phyloP scores from a whole-genome alignment of 2,888 invertebrate species.

The Pyrrhosoma nymphula region DNA sequence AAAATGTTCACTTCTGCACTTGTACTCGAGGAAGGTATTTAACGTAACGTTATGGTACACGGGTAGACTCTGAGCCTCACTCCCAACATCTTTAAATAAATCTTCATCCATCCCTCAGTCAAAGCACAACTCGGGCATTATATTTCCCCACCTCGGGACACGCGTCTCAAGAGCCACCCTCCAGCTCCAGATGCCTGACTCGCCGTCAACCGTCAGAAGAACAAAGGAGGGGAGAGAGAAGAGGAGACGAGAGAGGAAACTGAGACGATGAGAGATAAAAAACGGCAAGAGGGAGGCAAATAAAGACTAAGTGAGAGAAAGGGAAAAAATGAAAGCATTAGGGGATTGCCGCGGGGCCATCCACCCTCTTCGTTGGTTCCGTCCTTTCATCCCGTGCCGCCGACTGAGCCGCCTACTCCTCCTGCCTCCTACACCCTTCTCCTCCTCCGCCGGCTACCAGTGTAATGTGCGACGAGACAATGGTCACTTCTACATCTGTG shows the following conservation, averaged over 20 bases:
- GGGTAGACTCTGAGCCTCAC: too few species aligned
- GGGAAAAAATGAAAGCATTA: background rate
- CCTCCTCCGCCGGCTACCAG: background rate
- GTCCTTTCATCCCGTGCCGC: background rate
- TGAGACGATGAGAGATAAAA: conserved; percentile 23
- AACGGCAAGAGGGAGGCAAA: background rate
- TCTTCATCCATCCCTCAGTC: too few species aligned
- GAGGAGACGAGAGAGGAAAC: background rate
- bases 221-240: background rate
- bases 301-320: conserved; percentile 2
- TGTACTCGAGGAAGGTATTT: too few species aligned
- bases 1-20: too few species aligned
- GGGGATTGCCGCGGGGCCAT: background rate
- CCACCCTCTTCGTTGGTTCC: background rate
- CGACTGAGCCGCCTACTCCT: too few species aligned
- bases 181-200: background rate
- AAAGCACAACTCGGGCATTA: background rate
- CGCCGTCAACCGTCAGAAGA: too few species aligned
- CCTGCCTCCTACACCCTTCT: background rate
- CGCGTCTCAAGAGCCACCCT: background rate
- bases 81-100: too few species aligned
- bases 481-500: background rate
- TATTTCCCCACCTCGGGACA: background rate
- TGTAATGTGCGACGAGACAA: background rate
- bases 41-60: too few species aligned